Conservation (phyloP, 2,797 vertebrate species). For the Rhinichthys osculus region DNA sequence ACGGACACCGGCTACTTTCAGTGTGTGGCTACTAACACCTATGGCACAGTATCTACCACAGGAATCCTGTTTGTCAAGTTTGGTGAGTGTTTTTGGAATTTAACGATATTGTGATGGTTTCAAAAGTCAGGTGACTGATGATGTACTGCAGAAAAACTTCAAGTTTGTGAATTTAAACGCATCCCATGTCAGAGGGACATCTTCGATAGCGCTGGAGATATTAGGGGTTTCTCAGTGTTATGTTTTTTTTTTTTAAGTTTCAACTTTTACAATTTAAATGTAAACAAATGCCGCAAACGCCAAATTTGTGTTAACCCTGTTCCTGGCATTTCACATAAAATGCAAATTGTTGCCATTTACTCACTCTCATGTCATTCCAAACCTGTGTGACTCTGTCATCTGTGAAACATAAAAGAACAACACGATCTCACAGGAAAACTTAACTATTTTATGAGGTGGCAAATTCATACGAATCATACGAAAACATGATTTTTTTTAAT, state of each 20-base stretch:
- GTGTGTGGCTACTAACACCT: slow-evolving; percentile 89
- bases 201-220: neutral
- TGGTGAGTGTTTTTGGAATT: slow-evolving; percentile 77
- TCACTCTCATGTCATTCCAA: too few species aligned
- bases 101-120: neutral
- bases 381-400: too few species aligned
- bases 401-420: too few species aligned
- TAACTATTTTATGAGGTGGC: neutral
- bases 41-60: slow-evolving; percentile 90
- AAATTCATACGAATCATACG: neutral
- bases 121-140: neutral
- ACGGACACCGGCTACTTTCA: slow-evolving; percentile 99
- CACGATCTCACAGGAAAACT: fast-evolving
- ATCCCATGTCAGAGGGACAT: neutral
- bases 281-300: neutral
- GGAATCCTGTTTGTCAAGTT: slow-evolving; percentile 97
- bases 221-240: neutral
- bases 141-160: neutral
- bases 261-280: too few species aligned
- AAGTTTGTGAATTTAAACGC: neutral
- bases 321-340: neutral
- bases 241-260: too few species aligned
- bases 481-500: neutral
- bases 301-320: neutral
- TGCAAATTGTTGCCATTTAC: too few species aligned